phyloP scores from a whole-genome alignment of 2,113 vertebrate species.

The Girardinichthys multiradiatus region DNA sequence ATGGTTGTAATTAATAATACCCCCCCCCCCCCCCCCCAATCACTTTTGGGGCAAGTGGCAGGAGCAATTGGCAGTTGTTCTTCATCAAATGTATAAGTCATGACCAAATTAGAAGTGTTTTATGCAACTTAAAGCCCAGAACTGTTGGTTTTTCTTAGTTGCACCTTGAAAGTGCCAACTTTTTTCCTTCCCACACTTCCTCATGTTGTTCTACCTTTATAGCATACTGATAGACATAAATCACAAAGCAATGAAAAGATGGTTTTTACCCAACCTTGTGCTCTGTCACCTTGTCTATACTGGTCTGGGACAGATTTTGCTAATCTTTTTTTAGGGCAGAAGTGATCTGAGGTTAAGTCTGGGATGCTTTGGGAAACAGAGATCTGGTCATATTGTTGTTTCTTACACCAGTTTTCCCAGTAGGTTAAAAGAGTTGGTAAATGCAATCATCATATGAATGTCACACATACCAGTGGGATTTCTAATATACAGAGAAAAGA shows the following conservation, averaged over 20 bases:
- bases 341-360: neutral
- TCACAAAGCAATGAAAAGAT: too few relatives aligned
- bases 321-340: slow-evolving; percentile 3
- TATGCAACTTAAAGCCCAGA: too few relatives aligned
- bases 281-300: neutral
- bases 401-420: slow-evolving; percentile 11
- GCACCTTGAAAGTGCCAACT: too few relatives aligned
- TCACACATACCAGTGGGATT: slow-evolving; percentile 27
- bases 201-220: too few relatives aligned
- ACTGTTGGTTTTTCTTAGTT: too few relatives aligned
- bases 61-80: too few relatives aligned
- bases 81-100: too few relatives aligned
- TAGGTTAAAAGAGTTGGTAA: slow-evolving; percentile 6
- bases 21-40: too few relatives aligned
- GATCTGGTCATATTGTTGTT: slow-evolving; percentile 4
- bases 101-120: too few relatives aligned
- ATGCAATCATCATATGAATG: slow-evolving; percentile 29
- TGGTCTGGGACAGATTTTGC: neutral
- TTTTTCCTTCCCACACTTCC: too few relatives aligned
- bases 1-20: too few relatives aligned
- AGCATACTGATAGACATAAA: neutral
- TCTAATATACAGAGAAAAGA: slow-evolving; percentile 10
- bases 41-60: too few relatives aligned
- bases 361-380: slow-evolving; percentile 16
- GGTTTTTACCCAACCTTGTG: neutral